Percentiles rank a stretch among this genome's conserved stretches.
Conservation (phyloP, 2,113 vertebrate genomes). For the Cyphomyrus plagiostoma region DNA sequence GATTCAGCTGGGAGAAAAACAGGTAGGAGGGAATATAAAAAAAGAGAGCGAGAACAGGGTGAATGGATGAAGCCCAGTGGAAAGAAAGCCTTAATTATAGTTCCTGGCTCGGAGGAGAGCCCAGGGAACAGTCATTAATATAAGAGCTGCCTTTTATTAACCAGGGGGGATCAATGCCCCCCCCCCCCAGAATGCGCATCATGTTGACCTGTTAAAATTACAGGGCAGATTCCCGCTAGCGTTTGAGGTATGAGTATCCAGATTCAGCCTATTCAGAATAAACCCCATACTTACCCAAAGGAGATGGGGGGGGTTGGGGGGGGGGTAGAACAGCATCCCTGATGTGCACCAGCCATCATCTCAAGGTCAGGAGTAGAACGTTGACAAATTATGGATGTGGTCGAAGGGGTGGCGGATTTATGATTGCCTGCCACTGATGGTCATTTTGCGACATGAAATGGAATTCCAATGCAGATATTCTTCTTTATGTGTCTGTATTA, state of each 20-base stretch:
- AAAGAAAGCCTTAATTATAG: background rate
- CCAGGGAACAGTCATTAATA: background rate
- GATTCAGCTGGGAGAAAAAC: background rate
- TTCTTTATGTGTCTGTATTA: background rate
- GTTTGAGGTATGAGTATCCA: background rate
- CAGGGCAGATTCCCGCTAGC: background rate
- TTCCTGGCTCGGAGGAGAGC: background rate
- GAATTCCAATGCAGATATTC: background rate
- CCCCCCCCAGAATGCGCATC: background rate
- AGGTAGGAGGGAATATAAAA: background rate
- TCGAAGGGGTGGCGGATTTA: background rate
- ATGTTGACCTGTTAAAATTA: constrained; percentile 2
- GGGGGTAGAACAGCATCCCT: background rate
- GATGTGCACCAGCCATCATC: background rate
- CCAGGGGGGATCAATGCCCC: background rate
- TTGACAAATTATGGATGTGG: background rate
- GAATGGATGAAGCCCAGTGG: background rate
- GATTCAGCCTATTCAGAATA: background rate
- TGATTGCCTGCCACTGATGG: background rate
- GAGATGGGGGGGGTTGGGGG: too few relatives aligned
- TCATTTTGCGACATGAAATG: background rate
- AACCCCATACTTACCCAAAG: background rate
- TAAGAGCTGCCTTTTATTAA: constrained; percentile 10
- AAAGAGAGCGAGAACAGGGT: background rate
- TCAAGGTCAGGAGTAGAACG: background rate